A percentile compares a stretch with the other conserved stretches of the same genome.
Conservation (phyloP, 2,888 invertebrate genomes). For the Lypha dubia region DNA sequence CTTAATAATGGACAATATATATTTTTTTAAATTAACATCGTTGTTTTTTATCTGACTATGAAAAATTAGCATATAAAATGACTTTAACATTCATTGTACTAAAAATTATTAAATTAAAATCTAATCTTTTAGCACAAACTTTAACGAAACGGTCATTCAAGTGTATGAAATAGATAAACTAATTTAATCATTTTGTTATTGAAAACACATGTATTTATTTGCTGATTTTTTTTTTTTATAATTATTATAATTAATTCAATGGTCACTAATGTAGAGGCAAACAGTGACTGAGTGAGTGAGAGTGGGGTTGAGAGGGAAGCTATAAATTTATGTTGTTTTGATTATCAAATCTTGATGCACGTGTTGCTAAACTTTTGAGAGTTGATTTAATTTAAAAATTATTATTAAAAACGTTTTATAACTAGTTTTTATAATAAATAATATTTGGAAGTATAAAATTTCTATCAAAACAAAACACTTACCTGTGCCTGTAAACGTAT, state of each 20-base stretch:
- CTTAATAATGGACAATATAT: background rate
- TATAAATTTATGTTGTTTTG: constrained; percentile 6
- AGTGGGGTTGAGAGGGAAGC: background rate
- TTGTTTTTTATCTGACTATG: background rate
- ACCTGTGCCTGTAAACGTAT: constrained; percentile 77
- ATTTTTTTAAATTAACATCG: background rate
- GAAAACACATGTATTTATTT: constrained; percentile 15
- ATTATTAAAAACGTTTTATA: background rate
- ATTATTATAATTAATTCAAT: constrained; percentile 42
- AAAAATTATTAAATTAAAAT: constrained; percentile 19
- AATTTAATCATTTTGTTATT: constrained; percentile 31
- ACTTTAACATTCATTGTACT: constrained; percentile 28
- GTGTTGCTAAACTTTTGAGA: background rate
- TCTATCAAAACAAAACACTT: constrained; percentile 38
- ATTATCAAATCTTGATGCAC: constrained; percentile 3
- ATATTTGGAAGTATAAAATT: background rate
- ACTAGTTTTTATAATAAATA: background rate
- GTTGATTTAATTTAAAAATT: background rate
- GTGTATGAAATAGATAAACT: constrained; percentile 47
- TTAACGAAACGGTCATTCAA: constrained; percentile 29
- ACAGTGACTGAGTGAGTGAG: too few species aligned
- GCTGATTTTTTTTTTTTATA: constrained; percentile 7
- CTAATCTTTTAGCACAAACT: background rate
- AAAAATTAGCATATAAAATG: constrained; percentile 36
- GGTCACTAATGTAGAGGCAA: too few species aligned